phyloP scores from a whole-genome alignment of 2,888 invertebrate genomes.

The Tenthredo scrophulariae region DNA sequence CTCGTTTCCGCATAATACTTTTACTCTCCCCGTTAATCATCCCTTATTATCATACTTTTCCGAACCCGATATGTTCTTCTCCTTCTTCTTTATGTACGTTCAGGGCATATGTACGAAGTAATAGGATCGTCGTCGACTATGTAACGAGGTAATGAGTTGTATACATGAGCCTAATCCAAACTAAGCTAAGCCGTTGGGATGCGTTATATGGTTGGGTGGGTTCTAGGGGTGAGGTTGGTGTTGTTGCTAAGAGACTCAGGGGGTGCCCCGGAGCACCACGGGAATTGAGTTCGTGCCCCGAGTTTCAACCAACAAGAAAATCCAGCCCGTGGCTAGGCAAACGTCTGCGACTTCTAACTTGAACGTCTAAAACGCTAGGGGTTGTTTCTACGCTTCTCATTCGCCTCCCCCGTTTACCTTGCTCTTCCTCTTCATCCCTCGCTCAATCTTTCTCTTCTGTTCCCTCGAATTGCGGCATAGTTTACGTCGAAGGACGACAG shows the following conservation, averaged over 20 bases:
- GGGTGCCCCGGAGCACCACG: constrained; percentile 69
- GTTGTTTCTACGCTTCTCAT: constrained; percentile 13
- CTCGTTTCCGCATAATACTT: not conserved
- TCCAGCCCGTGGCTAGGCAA: constrained; percentile 62
- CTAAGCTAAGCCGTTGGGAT: constrained; percentile 65
- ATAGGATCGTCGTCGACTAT: constrained; percentile 39
- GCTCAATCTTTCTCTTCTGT: not conserved
- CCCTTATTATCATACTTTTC: not conserved
- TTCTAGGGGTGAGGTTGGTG: constrained; percentile 55
- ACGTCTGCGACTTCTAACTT: constrained; percentile 55
- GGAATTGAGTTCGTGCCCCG: constrained; percentile 76
- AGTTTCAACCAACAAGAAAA: constrained; percentile 71
- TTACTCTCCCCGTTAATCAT: not conserved
- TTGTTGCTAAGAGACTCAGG: constrained; percentile 65
- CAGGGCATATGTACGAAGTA: not conserved
- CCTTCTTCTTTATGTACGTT: not conserved
- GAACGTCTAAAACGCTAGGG: constrained; percentile 43
- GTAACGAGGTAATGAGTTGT: constrained; percentile 72
- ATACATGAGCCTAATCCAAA: constrained; percentile 72
- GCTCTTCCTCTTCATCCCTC: not conserved
- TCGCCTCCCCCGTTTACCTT: not conserved
- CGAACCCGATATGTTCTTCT: not conserved
- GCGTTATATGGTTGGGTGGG: constrained; percentile 42
- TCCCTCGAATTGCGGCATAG: not conserved
- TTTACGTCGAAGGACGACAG: not conserved